Base-by-base conservation (phyloP, 2,797 vertebrate genomes). In the Rhinatrema bivittatum region DNA sequence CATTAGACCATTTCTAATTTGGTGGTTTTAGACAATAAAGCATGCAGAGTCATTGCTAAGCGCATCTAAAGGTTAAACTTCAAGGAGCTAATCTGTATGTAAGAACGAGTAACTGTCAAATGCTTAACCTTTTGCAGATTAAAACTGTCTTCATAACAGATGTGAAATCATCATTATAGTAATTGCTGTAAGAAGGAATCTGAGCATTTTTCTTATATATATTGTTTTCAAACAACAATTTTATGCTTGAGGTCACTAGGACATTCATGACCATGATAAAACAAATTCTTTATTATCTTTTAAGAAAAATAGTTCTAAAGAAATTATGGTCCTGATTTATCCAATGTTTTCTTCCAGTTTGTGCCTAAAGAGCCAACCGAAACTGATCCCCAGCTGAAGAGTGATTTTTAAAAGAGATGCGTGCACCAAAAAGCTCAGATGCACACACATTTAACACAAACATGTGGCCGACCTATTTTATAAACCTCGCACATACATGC, bases 121-220 rank as follows among this genome's bases (percentile, higher is more conserved):
- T 55, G 61, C 65, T 76, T 78, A 74, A 77, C 76, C 75, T 79
- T 73, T 53, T 45, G 30, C 65, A 71, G 71, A 81, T 71, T 74
- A 73, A 70, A 81, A 65, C 59, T 42, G 46, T 60, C 74, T 76
- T 58, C 64, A 53, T 70, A 74, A 65, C 62, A 79, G 61, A 74
- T 60, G 66, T 53, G 58, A 75, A 70, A 65, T 68, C 54, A 59
- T 53, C 38, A 10, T 42, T 51, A 54, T 63, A 70, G 27, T 56
- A 71, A 78, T 50, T 73, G 72, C 68, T 72, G 5, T 46, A 75
- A 72, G 66, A 36, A 64, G 67, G 49, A 63, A 73, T 50, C 48
- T 30, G 53, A 59, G 53, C 50, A 49, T 64, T 70, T 72, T 60
- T 23, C 49, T 37, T 50, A 68, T 65, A 60, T 43, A 36, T 33